phyloP scores from a whole-genome alignment of 1,140 invertebrate genomes.

The Leptoteleia sp. region DNA sequence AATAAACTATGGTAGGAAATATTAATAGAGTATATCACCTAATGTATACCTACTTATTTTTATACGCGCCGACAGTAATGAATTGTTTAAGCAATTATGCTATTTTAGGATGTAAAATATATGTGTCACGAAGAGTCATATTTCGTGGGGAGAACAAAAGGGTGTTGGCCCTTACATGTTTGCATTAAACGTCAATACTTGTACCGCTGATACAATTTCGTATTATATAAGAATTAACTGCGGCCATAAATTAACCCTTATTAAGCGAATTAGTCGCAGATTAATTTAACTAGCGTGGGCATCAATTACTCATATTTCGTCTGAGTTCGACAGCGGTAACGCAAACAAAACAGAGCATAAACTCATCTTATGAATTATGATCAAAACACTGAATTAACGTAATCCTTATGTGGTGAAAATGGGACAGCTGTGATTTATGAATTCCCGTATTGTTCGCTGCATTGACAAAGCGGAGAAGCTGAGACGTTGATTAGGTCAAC shows the following conservation, averaged over 20 bases:
- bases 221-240: constrained; percentile 21
- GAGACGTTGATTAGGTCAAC: too few species aligned
- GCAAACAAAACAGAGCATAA: not conserved
- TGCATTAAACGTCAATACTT: constrained; percentile 12
- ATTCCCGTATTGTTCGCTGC: not conserved
- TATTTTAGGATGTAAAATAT: constrained; percentile 17
- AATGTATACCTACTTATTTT: constrained; percentile 1
- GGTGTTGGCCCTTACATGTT: constrained; percentile 14
- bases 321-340: not conserved
- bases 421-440: constrained; percentile 3
- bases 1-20: too few species aligned
- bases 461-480: not conserved
- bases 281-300: constrained; percentile 4
- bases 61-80: not conserved
- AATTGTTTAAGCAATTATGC: constrained; percentile 11
- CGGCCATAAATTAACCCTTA: constrained; percentile 6
- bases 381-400: constrained; percentile 6
- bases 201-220: not conserved
- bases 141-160: constrained; percentile 13
- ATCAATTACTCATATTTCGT: not conserved
- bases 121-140: constrained; percentile 16
- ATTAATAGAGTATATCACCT: too few species aligned
- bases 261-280: constrained; percentile 9
- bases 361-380: constrained; percentile 10
- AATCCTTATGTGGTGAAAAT: too few species aligned